Base-by-base conservation (phyloP, 2,113 vertebrate genomes). In the Gallinago media region DNA sequence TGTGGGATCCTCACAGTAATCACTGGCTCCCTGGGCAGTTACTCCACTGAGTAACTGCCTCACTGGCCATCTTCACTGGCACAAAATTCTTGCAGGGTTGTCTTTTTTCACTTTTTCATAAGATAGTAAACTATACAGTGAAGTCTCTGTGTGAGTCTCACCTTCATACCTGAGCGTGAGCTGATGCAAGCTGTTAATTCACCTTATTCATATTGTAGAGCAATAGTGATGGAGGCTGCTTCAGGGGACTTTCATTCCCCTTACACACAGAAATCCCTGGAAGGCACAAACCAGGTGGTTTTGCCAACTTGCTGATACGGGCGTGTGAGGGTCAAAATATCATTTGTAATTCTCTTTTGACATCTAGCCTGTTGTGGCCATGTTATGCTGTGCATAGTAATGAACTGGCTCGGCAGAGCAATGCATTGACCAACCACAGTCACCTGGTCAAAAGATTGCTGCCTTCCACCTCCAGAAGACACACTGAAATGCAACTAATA, bases 381-480 rank as follows among this genome's bases (percentile, higher is more conserved):
- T 82, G 87, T 88, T 95, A 46, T 15, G 66, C 91, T 87, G 66
- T 91, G 70, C 89, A 58, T 88, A 85, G 59, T 88, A 89, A 91
- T 86, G 56, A 83, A 61, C 74, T 89, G 91, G 86, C 81, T 94
- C 61, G 76, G 81, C 89, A 79, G 87, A 94, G 70, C 91, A 91
- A 31, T 92, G 40, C 0, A 2, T 67, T 94, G 91, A 88, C 63
- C 93, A 93, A 76, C 81, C 62, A 61, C 70, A 56, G 56, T 79
- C 74, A 50, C 88, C 72, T 85, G 66, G 74, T 82, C 34, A 82
- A 84, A 88, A 55, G 73, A 91, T 82, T 91, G 44, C 70, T 82
- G 89, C 58, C 73, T 95, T 88, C 84, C 62, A 72, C 94, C 87
- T 94, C 36, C 65, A 95, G 71, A 91, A 94, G 78, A 75, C 77